phyloP scores from a whole-genome alignment of 2,888 invertebrate species.

The Pyralis farinalis region DNA sequence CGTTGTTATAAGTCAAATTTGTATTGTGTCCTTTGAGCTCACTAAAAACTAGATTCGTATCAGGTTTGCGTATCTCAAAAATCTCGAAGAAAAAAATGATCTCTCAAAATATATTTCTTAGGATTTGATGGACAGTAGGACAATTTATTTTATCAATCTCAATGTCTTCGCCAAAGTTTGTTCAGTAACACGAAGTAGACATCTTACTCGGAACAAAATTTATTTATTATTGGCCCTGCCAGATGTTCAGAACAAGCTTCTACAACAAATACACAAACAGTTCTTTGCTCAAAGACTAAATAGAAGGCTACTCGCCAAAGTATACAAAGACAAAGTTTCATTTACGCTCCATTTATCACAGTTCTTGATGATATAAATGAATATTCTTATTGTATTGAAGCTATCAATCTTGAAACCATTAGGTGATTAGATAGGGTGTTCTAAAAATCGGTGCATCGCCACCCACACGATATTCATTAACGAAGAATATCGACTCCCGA shows the following conservation, averaged over 20 bases:
- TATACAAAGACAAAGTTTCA: slow-evolving; percentile 28
- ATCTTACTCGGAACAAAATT: background rate
- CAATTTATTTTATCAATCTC: too few relatives aligned
- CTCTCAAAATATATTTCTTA: too few relatives aligned
- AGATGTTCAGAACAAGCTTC: background rate
- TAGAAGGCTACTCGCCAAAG: slow-evolving; percentile 9
- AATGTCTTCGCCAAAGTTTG: too few relatives aligned
- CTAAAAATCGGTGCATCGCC: slow-evolving; percentile 33
- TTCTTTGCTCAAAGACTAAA: background rate
- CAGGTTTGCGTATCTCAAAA: too few relatives aligned
- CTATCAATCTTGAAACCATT: slow-evolving; percentile 67
- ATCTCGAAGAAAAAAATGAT: too few relatives aligned
- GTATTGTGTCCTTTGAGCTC: too few relatives aligned
- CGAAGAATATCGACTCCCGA: slow-evolving; percentile 27
- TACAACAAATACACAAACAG: slow-evolving; percentile 1
- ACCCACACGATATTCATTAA: background rate
- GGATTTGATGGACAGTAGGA: too few relatives aligned
- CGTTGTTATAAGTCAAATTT: too few relatives aligned
- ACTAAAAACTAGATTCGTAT: too few relatives aligned
- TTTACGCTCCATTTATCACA: slow-evolving; percentile 31
- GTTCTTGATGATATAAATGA: slow-evolving; percentile 33
- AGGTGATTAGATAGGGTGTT: slow-evolving; percentile 60
- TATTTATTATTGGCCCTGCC: background rate
- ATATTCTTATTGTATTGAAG: slow-evolving; percentile 48
- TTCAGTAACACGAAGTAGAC: too few relatives aligned